These are phyloP conservation scores for Poecile montanus DNA, from an alignment of 2,797 vertebrate species.

Conservation along the genomic window DNA sequence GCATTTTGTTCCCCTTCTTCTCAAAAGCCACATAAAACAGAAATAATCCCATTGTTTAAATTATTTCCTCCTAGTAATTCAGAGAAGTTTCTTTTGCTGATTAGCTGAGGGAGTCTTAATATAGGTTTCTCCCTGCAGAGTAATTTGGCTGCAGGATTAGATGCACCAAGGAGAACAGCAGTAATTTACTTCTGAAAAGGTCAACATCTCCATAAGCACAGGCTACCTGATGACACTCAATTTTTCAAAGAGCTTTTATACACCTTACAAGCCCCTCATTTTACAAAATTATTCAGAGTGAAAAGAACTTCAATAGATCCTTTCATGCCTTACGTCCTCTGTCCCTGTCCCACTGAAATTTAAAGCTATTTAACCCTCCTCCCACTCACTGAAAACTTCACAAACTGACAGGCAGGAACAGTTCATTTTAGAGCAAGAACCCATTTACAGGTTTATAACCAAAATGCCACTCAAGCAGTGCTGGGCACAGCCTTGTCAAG, in stretches of 20 bases:
- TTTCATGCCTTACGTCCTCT: neutral
- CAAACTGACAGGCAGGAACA: neutral
- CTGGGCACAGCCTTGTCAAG: neutral
- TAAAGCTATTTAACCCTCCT: neutral
- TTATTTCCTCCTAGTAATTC: neutral
- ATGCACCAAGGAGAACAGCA: conserved; percentile 8
- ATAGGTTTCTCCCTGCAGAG: neutral
- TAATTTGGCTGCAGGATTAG: conserved; percentile 48
- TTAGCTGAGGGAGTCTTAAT: conserved; percentile 15
- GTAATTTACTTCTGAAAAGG: conserved; percentile 54
- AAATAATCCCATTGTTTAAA: conserved; percentile 9
- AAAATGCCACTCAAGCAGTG: neutral
- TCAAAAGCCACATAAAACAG: neutral
- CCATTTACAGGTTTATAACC: neutral
- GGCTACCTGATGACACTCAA: conserved; percentile 37
- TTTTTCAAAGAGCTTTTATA: conserved; percentile 34
- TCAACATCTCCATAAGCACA: conserved; percentile 37
- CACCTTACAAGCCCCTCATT: neutral
- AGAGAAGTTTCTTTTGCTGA: conserved; percentile 8
- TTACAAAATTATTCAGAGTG: neutral
- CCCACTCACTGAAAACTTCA: neutral
- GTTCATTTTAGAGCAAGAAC: neutral
- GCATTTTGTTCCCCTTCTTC: neutral
- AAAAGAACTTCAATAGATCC: neutral
- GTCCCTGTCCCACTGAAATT: neutral